A percentile compares a stretch with the other conserved stretches of the same genome.
These are phyloP conservation scores for Cyanistes caeruleus DNA, from an alignment of 2,113 vertebrate species.

Conservation along the genomic window DNA sequence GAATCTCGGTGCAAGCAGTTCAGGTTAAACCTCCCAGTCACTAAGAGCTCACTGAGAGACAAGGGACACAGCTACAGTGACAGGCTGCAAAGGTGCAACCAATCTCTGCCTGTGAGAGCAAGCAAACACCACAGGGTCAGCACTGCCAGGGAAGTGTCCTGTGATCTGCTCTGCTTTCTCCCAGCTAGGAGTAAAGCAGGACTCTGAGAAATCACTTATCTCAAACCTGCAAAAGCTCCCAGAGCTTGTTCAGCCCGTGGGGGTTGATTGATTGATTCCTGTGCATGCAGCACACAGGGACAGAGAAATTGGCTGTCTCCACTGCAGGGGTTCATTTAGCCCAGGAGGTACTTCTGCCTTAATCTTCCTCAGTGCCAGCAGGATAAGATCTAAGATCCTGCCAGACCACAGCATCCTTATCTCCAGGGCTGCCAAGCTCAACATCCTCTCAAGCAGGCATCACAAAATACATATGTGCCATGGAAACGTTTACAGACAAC, in stretches of 20 bases:
- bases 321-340: background rate
- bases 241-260: background rate
- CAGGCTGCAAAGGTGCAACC: background rate
- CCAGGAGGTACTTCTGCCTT: background rate
- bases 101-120: background rate
- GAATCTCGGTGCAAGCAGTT: fast-evolving
- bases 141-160: background rate
- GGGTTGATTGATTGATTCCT: background rate
- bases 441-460: background rate
- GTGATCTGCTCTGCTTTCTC: background rate
- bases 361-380: background rate
- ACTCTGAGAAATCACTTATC: background rate
- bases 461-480: background rate
- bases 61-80: background rate
- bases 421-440: background rate
- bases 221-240: background rate
- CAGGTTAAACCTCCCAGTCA: background rate
- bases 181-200: background rate
- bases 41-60: background rate
- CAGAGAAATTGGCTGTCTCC: background rate
- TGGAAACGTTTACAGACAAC: background rate
- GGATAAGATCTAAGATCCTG: background rate
- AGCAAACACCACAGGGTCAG: background rate
- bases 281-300: background rate
- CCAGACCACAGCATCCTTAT: background rate